Conservation (phyloP, 2,888 invertebrate genomes). For the Epirrhoe alternata region DNA sequence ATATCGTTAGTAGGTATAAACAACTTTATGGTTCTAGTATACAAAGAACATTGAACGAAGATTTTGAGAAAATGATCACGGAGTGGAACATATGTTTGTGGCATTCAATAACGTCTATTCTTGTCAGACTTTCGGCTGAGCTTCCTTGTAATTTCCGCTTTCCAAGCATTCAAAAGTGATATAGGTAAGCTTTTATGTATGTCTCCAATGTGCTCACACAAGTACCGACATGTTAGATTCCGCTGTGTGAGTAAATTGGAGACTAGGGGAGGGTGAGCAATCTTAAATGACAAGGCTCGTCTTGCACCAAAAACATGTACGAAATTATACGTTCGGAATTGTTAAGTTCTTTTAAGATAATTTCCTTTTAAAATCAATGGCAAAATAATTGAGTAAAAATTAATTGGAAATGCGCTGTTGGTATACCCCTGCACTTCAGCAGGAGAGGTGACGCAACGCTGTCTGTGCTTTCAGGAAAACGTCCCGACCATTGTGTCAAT, state of each 20-base stretch:
- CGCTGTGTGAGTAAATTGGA: constrained; percentile 24
- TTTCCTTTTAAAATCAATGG: neutral
- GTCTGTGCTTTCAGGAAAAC: constrained; percentile 39
- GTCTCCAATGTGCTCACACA: constrained; percentile 15
- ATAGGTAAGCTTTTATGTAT: constrained; percentile 18
- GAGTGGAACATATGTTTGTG: neutral
- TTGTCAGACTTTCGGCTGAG: constrained; percentile 20
- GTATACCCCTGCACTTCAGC: neutral
- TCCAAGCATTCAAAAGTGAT: constrained; percentile 16
- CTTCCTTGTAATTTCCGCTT: constrained; percentile 24
- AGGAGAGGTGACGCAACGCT: constrained; percentile 18
- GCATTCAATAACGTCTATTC: constrained; percentile 18
- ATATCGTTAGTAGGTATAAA: neutral
- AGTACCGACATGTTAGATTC: constrained; percentile 4
- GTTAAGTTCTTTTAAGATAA: neutral
- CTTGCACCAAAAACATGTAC: neutral
- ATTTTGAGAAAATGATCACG: neutral
- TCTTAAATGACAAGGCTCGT: constrained; percentile 36
- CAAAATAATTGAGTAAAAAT: neutral
- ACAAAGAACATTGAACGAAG: neutral
- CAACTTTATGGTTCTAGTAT: neutral
- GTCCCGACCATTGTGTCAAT: constrained; percentile 45
- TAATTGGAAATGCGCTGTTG: neutral
- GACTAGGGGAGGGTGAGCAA: constrained; percentile 20
- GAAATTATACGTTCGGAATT: neutral